Conservation (phyloP, 2,113 vertebrate species). For the Grallaria varia region DNA sequence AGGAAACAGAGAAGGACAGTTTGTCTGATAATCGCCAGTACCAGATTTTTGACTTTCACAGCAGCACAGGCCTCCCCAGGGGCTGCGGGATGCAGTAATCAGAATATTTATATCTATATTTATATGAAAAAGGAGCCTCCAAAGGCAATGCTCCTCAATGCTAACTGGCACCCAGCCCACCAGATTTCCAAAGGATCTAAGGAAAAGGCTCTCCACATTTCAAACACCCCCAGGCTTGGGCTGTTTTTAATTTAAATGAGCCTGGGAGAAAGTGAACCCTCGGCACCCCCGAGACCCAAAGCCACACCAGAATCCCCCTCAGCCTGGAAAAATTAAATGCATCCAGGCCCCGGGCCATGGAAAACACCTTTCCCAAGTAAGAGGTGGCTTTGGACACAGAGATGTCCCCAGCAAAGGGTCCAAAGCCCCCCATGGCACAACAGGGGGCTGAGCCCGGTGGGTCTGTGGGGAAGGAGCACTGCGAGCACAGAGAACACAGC, state of each 20-base stretch:
- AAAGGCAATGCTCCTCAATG: accelerated
- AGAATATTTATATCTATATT: background rate
- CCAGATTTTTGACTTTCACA: background rate
- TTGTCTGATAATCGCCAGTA: background rate
- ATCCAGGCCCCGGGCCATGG: accelerated
- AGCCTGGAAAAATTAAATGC: accelerated
- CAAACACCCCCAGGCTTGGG: too few species aligned
- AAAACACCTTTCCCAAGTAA: accelerated
- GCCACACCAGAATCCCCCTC: background rate
- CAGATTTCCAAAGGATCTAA: accelerated
- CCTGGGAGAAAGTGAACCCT: accelerated
- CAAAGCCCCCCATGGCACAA: accelerated
- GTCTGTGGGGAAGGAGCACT: accelerated
- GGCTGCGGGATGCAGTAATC: too few species aligned
- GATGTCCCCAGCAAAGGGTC: background rate
- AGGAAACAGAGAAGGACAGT: accelerated
- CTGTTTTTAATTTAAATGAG: background rate
- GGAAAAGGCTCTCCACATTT: background rate
- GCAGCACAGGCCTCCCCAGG: background rate
- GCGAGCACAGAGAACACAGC: background rate
- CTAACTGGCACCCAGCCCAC: background rate
- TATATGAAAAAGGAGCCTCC: accelerated
- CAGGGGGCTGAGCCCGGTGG: background rate
- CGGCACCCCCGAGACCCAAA: accelerated
- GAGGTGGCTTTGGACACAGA: accelerated